Evolutionary conservation across 2,888 invertebrate genomes (phyloP).

Genomic region (Noctua pronuba): DNA sequence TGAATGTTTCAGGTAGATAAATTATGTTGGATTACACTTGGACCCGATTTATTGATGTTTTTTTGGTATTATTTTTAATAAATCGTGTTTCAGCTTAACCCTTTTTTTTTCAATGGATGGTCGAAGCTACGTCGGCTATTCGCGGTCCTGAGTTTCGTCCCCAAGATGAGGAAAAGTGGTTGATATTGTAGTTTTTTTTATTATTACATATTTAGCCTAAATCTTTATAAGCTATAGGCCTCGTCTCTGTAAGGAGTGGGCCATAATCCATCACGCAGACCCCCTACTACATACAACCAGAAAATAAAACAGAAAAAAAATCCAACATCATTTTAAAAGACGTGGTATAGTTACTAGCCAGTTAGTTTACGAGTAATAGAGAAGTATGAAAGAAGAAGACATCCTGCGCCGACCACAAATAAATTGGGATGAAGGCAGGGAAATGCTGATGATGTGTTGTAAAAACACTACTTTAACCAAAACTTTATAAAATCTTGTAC

Average conservation of each 20-base stretch:
- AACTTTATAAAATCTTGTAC: background rate
- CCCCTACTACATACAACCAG: background rate
- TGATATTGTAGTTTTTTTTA: background rate
- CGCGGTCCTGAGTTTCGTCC: accelerated
- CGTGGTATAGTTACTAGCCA: background rate
- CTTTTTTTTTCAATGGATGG: background rate
- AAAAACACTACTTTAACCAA: background rate
- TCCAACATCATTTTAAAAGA: background rate
- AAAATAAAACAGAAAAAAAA: background rate
- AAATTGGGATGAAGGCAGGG: no score
- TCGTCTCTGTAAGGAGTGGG: background rate
- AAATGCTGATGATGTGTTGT: no score
- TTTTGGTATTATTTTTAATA: background rate
- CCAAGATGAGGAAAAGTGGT: background rate
- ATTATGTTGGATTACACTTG: background rate
- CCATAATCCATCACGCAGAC: background rate
- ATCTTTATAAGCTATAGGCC: background rate
- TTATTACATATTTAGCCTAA: no score
- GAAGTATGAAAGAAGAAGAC: no score
- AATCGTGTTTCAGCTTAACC: background rate
- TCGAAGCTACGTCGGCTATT: background rate
- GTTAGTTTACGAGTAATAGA: no score
- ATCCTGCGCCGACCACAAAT: no score
- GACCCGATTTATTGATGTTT: background rate
- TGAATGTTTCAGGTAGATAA: background rate